These are phyloP conservation scores for Chloropsis hardwickii DNA, from an alignment of 2,113 vertebrate genomes.

Conservation along the genomic window DNA sequence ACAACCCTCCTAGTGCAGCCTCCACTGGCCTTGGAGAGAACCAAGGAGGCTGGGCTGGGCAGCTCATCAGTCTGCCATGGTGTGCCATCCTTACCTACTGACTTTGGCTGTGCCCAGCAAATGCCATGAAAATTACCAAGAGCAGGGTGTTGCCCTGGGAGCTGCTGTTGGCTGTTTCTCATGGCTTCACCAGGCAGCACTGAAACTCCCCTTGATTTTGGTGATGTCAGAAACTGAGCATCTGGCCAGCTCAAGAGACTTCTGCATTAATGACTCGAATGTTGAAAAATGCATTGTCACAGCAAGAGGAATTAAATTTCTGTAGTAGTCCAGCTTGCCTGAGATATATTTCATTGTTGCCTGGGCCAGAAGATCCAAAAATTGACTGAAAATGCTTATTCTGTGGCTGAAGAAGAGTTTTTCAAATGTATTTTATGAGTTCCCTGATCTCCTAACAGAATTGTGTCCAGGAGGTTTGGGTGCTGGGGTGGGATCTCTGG, in stretches of 20 bases:
- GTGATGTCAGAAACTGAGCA: background rate
- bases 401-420: background rate
- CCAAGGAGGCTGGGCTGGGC: background rate
- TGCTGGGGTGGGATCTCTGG: background rate
- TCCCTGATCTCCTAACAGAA: background rate
- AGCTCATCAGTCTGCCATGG: accelerated
- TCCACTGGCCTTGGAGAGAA: background rate
- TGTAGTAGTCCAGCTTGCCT: background rate
- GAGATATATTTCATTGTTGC: background rate
- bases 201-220: background rate
- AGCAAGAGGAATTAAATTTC: background rate
- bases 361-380: background rate
- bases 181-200: background rate
- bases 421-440: background rate
- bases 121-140: no score
- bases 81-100: background rate
- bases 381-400: background rate
- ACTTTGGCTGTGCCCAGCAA: background rate
- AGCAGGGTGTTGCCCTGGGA: background rate
- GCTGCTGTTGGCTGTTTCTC: background rate
- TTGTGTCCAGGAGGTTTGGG: background rate
- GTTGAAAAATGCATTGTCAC: background rate
- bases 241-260: background rate
- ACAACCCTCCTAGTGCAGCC: accelerated
- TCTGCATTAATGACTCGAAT: background rate